Evolutionary conservation across 2,113 vertebrate genomes (phyloP).

Genomic region (Channa argus): DNA sequence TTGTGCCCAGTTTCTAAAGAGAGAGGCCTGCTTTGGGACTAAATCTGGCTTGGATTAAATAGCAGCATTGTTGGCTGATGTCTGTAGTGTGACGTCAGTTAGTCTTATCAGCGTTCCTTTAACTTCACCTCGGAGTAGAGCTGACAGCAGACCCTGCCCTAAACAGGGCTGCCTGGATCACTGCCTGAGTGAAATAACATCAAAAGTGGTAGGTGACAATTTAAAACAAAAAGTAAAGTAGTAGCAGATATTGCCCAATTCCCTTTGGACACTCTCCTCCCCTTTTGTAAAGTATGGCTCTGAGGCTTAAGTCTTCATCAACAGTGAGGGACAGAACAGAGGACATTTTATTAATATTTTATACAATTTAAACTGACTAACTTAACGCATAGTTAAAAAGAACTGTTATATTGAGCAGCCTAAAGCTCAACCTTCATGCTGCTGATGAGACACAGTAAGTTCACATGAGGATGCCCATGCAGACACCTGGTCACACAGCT

Average conservation of each 20-base stretch:
- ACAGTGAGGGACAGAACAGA: background rate
- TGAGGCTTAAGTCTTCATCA: background rate
- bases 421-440: too few relatives aligned
- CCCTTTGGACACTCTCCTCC: background rate
- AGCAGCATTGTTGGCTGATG: slow-evolving; percentile 69
- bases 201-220: background rate
- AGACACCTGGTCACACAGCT: background rate
- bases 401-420: too few relatives aligned
- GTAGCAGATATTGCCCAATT: background rate
- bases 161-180: background rate
- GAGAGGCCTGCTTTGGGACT: slow-evolving; percentile 63
- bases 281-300: background rate
- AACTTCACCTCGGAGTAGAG: slow-evolving; percentile 55
- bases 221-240: background rate
- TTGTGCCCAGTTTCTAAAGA: slow-evolving; percentile 37
- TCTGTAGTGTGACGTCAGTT: slow-evolving; percentile 63
- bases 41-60: slow-evolving; percentile 65
- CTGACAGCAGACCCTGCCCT: slow-evolving; percentile 40
- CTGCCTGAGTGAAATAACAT: slow-evolving; percentile 31
- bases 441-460: background rate
- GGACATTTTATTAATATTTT: too few relatives aligned
- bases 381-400: background rate
- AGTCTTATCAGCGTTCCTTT: slow-evolving; percentile 62
- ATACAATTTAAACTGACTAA: background rate
- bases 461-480: background rate